These are phyloP conservation scores for Tinea trinotella DNA, from an alignment of 2,888 invertebrate genomes.

Conservation along the genomic window DNA sequence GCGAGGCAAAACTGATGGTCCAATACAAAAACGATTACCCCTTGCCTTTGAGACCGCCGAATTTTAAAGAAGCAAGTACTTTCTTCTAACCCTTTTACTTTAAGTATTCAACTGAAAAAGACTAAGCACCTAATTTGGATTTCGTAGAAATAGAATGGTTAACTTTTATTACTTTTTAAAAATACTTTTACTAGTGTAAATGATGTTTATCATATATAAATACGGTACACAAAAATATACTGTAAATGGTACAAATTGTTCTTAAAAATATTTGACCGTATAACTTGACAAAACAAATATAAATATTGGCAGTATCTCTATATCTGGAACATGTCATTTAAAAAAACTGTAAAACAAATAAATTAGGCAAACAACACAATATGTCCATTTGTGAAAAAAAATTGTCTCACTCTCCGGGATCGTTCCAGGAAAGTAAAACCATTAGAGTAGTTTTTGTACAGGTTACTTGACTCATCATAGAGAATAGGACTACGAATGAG, in stretches of 20 bases:
- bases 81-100: not conserved
- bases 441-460: constrained; percentile 1
- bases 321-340: constrained; percentile 15
- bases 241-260: no score
- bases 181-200: no score
- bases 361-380: constrained; percentile 41
- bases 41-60: not conserved
- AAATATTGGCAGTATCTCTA: constrained; percentile 7
- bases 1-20: constrained; percentile 26
- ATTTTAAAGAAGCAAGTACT: not conserved
- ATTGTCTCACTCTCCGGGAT: constrained; percentile 33
- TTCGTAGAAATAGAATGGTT: no score
- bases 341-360: constrained; percentile 53
- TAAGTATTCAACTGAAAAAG: not conserved
- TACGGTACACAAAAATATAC: no score
- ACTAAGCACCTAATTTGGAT: no score
- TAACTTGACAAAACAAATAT: constrained; percentile 4
- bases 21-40: not conserved
- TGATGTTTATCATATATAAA: no score
- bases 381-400: constrained; percentile 40
- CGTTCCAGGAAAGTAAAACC: constrained; percentile 2
- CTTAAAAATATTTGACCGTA: not conserved
- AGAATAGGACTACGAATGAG: constrained; percentile 39
- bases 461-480: constrained; percentile 24
- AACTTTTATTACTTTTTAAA: no score